Evolutionary conservation across 1,140 invertebrate species (phyloP), one percentile per base, ranked within the genome.

Genomic region (Drosophila kepulauana): DNA sequence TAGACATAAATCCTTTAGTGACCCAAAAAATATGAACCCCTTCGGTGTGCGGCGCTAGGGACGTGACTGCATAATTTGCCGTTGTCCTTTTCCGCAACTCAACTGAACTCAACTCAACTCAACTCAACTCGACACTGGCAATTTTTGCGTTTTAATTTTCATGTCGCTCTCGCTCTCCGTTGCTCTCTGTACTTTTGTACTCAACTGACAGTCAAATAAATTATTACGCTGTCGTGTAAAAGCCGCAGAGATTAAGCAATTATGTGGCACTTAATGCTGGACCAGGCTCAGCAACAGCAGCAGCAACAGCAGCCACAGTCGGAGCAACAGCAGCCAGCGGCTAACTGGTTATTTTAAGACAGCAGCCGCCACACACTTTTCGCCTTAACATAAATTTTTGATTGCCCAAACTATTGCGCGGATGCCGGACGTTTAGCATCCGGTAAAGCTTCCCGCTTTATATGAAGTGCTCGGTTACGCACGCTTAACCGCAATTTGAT

Each of bases 211-310:
- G 85, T 85, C 74, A 88, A 88, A 88, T 88, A 88, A 88, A 88
- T 88, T 90, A 88, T 88, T 88, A 85, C 81, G 82, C 88, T 88
- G 85, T 88, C 85, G 78, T 88, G 81, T 81, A 88, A 88, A 88
- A 88, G 86, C 85, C 85, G 81, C 85, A 88, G 86, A 89, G 86
- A 89, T 89, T 89, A 89, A 89, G 85, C 85, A 89, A 89, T 89
- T 89, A 89, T 89, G 85, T 81, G 85, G 86, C 85, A 89, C 85
- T 89, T 89, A 89, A 89, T 90, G 82, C 80, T 90, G 78, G 81
- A 81, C 76, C 54, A 59, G 46, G 38, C 20, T 25, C 20, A 25
- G 20, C 48, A 33, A 20, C 56, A 56, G 62, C 25, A 16, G 2
- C 35, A 16, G 59, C 65, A 64, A 63, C 72, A 48, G 57, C 67